Evolutionary conservation across 2,113 vertebrate genomes (phyloP).

Genomic region (Ophiodon elongatus): DNA sequence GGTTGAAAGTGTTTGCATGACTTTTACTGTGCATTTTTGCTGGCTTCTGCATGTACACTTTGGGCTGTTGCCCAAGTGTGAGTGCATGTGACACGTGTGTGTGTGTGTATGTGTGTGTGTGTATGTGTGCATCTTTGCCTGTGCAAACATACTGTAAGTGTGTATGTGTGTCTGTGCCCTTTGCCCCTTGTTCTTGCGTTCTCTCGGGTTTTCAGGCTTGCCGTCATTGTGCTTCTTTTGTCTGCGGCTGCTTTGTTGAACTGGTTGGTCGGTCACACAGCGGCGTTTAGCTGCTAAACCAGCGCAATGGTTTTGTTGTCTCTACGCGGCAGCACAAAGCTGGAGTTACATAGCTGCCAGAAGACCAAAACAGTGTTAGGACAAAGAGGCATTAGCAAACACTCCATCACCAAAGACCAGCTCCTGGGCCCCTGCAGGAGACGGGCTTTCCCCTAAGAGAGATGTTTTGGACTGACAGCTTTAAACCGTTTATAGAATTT

Average conservation of each 20-base stretch:
- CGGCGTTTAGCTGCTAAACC: conserved; percentile 38
- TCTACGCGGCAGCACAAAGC: conserved; percentile 43
- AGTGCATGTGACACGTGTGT: conserved; percentile 13
- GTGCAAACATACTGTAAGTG: conserved; percentile 34
- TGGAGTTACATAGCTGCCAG: conserved; percentile 35
- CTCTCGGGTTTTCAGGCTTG: conserved; percentile 66
- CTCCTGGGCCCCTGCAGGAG: conserved; percentile 26
- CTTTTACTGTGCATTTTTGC: not conserved
- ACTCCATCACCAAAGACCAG: not conserved
- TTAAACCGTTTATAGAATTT: not conserved
- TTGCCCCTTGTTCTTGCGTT: conserved; percentile 52
- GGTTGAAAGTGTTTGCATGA: not conserved
- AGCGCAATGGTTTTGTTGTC: conserved; percentile 62
- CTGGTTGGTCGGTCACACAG: conserved; percentile 51
- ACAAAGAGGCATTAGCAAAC: conserved; percentile 33
- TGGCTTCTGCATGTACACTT: conserved; percentile 5
- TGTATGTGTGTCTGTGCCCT: conserved; percentile 7
- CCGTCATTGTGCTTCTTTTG: conserved; percentile 69
- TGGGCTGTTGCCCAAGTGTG: conserved; percentile 2
- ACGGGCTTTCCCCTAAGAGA: not conserved
- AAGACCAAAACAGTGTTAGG: conserved; percentile 41
- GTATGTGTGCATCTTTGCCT: conserved; percentile 22
- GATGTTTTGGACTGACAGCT: not conserved
- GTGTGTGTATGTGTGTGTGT: conserved; percentile 8
- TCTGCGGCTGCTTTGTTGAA: conserved; percentile 61